phyloP scores from a whole-genome alignment of 37 sponge, comb jelly and placozoan genomes.

The Agelas oroides region DNA sequence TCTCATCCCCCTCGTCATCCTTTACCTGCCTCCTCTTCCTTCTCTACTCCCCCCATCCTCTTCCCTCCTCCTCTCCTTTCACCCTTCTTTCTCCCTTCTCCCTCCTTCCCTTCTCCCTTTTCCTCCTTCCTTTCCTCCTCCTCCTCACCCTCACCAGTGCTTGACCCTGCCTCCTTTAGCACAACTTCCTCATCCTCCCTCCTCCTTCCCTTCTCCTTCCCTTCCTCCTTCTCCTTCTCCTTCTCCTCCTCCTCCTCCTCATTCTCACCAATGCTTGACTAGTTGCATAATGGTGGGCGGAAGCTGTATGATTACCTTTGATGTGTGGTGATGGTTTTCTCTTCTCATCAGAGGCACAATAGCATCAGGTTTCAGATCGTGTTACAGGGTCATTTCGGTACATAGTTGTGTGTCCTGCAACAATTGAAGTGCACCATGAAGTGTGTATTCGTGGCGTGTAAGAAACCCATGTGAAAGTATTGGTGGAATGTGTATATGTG shows the following conservation, averaged over 20 bases:
- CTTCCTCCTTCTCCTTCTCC: neutral
- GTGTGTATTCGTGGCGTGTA: too few species aligned
- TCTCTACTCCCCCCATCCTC: too few species aligned
- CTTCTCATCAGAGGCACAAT: too few species aligned
- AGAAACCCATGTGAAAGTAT: too few species aligned
- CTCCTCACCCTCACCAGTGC: neutral
- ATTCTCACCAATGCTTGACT: neutral
- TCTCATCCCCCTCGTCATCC: too few species aligned
- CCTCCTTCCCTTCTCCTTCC: neutral
- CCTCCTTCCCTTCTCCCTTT: neutral
- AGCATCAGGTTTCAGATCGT: too few species aligned
- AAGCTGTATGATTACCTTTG: neutral
- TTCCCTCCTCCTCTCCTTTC: neutral
- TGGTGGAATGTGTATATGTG: too few species aligned
- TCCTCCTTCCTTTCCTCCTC: neutral
- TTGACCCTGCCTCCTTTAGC: neutral
- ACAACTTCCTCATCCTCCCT: neutral
- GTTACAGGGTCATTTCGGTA: too few species aligned
- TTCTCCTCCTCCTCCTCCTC: neutral
- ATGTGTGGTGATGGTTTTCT: too few species aligned
- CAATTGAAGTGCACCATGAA: too few species aligned
- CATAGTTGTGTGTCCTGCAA: too few species aligned
- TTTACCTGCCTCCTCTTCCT: too few species aligned
- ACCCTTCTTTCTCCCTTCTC: neutral
- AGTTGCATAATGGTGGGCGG: slow-evolving; percentile 1